phyloP scores from a whole-genome alignment of 2,797 vertebrate genomes.

The Gadopsis marmoratus region DNA sequence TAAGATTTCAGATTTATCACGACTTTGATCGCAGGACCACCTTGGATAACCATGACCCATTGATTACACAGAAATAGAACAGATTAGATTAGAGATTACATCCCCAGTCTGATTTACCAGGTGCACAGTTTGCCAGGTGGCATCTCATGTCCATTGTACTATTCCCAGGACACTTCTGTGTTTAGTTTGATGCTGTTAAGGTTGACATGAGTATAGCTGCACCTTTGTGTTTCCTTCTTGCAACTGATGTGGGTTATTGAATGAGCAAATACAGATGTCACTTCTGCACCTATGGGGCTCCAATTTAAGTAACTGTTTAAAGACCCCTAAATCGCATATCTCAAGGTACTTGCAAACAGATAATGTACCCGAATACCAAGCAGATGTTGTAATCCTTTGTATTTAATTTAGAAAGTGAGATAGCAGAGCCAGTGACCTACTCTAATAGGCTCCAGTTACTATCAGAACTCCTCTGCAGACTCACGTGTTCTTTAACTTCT shows the following conservation, averaged over 20 bases:
- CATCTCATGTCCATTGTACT: constrained; percentile 1
- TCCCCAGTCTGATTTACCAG: not conserved
- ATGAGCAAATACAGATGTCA: constrained; percentile 4
- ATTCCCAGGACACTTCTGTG: not conserved
- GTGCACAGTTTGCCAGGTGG: constrained; percentile 19
- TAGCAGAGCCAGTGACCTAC: not conserved
- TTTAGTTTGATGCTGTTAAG: not conserved
- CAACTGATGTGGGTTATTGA: not conserved
- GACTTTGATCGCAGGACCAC: not conserved
- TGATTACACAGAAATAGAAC: not conserved
- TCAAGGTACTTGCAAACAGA: not conserved
- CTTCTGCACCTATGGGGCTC: not conserved
- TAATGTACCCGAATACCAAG: not conserved
- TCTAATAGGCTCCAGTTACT: not conserved
- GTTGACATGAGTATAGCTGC: not conserved
- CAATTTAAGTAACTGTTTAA: not conserved
- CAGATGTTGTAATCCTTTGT: not conserved
- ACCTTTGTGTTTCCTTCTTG: constrained; percentile 17
- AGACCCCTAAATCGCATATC: not conserved
- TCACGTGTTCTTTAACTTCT: not conserved
- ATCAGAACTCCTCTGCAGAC: constrained; percentile 4
- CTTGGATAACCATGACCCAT: not conserved
- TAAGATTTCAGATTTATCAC: no score
- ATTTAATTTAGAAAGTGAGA: constrained; percentile 8
- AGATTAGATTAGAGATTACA: constrained; percentile 17